Conservation (phyloP, 2,113 vertebrate genomes). For the Myiopsitta monachus region DNA sequence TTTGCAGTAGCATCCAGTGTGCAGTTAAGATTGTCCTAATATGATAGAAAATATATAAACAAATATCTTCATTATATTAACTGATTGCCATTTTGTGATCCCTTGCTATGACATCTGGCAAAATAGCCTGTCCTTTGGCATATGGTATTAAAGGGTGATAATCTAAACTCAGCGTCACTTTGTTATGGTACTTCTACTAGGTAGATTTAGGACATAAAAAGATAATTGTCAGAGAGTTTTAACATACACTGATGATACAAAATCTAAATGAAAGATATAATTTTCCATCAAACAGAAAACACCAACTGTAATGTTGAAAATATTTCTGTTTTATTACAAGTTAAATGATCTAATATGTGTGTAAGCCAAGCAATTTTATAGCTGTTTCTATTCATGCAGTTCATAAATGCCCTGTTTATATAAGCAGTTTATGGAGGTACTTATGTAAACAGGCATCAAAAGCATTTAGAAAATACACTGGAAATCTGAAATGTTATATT, state of each 20-base stretch:
- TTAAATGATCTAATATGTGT: constrained; percentile 1
- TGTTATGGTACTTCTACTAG: not conserved
- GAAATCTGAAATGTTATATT: not conserved
- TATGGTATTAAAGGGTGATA: not conserved
- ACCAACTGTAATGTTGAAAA: not conserved
- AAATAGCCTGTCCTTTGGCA: not conserved
- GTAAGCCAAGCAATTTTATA: not conserved
- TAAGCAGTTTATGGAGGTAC: constrained; percentile 7
- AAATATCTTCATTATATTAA: not conserved
- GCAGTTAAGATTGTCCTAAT: not conserved
- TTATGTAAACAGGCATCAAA: not conserved
- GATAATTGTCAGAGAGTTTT: not conserved
- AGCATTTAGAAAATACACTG: not conserved
- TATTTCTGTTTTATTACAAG: constrained; percentile 3
- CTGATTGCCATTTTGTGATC: not conserved
- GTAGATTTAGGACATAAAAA: not conserved
- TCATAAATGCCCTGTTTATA: not conserved
- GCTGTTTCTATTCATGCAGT: not conserved
- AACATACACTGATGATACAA: not conserved
- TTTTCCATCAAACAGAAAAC: constrained; percentile 10
- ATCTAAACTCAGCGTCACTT: not conserved
- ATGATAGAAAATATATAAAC: not conserved
- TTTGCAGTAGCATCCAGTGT: not conserved
- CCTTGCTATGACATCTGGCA: not conserved
- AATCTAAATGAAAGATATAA: not conserved